phyloP scores from a whole-genome alignment of 2,797 vertebrate genomes.

The Micrastur ruficollis region DNA sequence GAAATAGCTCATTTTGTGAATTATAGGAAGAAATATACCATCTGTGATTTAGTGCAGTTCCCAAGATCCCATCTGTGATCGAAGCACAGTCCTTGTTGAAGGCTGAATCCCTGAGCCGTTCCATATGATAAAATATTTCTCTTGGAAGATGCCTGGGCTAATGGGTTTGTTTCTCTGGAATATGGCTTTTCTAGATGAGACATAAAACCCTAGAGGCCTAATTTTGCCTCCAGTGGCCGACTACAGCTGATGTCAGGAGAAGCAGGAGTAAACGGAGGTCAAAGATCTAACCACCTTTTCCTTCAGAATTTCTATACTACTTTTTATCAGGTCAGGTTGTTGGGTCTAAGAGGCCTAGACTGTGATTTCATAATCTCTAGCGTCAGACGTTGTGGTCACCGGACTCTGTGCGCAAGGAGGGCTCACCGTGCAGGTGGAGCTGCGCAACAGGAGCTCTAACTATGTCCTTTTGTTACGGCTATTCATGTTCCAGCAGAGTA shows the following conservation, averaged over 20 bases:
- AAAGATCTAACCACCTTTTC: neutral
- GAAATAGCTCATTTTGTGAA: constrained; percentile 75
- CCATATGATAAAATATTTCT: constrained; percentile 52
- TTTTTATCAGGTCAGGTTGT: neutral
- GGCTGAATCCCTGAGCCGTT: constrained; percentile 40
- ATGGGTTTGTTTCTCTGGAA: constrained; percentile 34
- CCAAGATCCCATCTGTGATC: constrained; percentile 74
- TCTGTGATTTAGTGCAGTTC: constrained; percentile 76
- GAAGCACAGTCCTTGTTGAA: constrained; percentile 17
- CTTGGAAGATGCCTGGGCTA: constrained; percentile 34
- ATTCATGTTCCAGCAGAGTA: neutral
- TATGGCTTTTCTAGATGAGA: constrained; percentile 26
- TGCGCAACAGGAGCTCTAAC: neutral
- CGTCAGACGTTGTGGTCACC: neutral
- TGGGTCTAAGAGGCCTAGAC: neutral
- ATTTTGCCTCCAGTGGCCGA: neutral
- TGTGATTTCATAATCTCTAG: neutral
- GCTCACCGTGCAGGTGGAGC: neutral
- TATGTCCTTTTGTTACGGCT: neutral
- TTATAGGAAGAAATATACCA: constrained; percentile 74
- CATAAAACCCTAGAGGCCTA: neutral
- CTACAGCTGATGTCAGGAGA: neutral
- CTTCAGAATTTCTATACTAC: neutral
- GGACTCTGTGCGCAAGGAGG: neutral
- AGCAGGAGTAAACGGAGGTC: neutral